Conservation (phyloP, 2,797 vertebrate species). For the Gallinago solitaria region DNA sequence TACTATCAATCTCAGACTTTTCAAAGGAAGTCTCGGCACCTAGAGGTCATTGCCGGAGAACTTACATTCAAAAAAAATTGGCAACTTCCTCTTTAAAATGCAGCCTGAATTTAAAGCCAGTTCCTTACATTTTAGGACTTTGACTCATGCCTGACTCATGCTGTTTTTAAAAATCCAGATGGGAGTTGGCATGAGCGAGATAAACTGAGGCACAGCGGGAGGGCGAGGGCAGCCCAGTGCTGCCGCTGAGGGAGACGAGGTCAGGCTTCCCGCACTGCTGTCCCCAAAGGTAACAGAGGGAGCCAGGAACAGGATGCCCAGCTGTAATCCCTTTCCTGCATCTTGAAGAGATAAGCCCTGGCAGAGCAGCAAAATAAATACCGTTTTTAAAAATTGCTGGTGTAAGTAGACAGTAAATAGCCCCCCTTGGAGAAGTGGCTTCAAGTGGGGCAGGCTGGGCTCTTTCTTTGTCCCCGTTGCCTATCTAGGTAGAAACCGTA, state of each 20-base stretch:
- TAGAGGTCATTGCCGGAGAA: not conserved
- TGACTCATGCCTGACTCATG: slow-evolving; percentile 41
- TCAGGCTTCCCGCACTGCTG: not conserved
- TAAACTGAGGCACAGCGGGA: not conserved
- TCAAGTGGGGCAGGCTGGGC: not conserved
- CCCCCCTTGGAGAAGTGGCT: not conserved
- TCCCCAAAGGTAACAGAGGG: not conserved
- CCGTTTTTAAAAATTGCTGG: rapidly evolving
- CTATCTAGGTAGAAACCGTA: not conserved
- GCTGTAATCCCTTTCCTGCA: not conserved
- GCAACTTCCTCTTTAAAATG: not conserved
- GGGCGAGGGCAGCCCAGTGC: not conserved
- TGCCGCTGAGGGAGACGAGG: not conserved
- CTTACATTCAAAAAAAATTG: not conserved
- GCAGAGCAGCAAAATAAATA: not conserved
- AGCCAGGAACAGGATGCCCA: not conserved
- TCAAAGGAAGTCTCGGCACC: not conserved
- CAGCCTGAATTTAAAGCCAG: not conserved
- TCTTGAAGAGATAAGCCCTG: not conserved
- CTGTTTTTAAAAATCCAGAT: slow-evolving; percentile 1
- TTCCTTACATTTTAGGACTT: not conserved
- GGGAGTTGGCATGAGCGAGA: not conserved
- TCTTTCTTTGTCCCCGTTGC: not conserved
- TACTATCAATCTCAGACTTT: not conserved
- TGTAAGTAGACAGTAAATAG: not conserved